Base-by-base conservation (phyloP, 2,888 invertebrate genomes). In the Thecophora atra region DNA sequence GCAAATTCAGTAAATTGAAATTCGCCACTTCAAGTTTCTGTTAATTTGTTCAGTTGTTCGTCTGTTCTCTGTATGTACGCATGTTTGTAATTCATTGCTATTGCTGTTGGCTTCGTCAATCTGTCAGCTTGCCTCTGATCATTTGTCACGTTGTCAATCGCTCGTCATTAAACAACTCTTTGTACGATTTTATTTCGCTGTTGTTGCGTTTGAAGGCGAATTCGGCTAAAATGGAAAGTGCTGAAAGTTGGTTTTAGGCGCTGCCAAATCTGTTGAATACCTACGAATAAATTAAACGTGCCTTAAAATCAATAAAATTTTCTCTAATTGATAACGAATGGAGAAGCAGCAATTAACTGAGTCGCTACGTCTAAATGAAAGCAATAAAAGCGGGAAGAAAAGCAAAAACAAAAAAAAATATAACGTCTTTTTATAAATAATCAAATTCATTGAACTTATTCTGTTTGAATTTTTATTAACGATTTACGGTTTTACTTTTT, bases 91-190 rank as follows among this genome's bases (percentile, higher is more conserved):
- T 11, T n/a, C 8, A 24, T 47, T 51, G 64, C 17, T 64, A 24
- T 17, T 28, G 60, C 24, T 37, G 62, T 42, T 65, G 37, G 19
- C 66, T 64, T 66, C 60, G 44, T 72, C 30, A 8, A 70, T 44
- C 66, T 64, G 65, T 72, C 70, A 68, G n/a, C 42, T 47, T 44
- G 60, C 60, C 47, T 60, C 62, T 67, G 66, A 65, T 17, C 70
- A 63, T 73, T 72, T 76, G 73, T 77, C 75, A 76, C 74, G 72
- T 78, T 77, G 77, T 78, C 78, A 75, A 76, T 74, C 74, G 76
- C 73, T 77, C 74, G 76, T 75, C 76, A 77, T 76, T 76, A 73
- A 52, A 71, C 56, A 64, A 63, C 52, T 21, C 6, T 42, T 42
- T n/a, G 21, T 58, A 69, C 24, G 28, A 60, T 69, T 37, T 69